phyloP scores from a whole-genome alignment of 2,888 invertebrate species.

The Spilarctia lutea region DNA sequence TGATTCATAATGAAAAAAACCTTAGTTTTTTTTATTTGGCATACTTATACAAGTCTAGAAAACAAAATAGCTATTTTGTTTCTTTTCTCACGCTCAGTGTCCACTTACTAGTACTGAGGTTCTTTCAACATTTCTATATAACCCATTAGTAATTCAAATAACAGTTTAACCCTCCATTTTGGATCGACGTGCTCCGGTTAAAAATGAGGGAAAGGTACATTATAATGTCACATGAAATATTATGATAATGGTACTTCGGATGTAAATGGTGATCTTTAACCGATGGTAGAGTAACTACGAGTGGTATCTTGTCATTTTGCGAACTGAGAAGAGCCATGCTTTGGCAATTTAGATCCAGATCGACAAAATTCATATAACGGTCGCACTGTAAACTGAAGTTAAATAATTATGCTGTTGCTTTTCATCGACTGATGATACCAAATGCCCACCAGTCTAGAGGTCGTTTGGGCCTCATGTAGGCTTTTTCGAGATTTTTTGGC shows the following conservation, averaged over 20 bases:
- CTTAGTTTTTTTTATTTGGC: not conserved
- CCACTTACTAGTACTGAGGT: not conserved
- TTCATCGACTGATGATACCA: too few relatives aligned
- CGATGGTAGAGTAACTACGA: not conserved
- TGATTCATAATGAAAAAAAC: too few relatives aligned
- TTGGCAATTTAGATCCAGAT: not conserved
- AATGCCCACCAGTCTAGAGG: too few relatives aligned
- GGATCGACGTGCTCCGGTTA: conserved; percentile 17
- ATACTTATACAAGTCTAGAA: not conserved
- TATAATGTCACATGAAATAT: conserved; percentile 22
- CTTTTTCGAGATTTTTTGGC: too few relatives aligned
- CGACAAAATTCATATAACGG: not conserved
- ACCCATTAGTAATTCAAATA: conserved; percentile 20
- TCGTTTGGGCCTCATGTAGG: too few relatives aligned
- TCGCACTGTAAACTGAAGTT: too few relatives aligned
- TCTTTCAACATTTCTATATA: conserved; percentile 6
- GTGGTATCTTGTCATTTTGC: not conserved
- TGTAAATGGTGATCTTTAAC: not conserved
- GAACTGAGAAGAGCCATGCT: not conserved
- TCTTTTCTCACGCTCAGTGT: not conserved
- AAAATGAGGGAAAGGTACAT: conserved; percentile 16
- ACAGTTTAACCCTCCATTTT: conserved; percentile 25
- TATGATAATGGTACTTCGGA: conserved; percentile 13
- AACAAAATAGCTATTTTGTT: not conserved
- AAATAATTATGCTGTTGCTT: too few relatives aligned